A percentile compares a stretch with the other conserved stretches of the same genome.
Evolutionary conservation across 2,797 vertebrate genomes (phyloP).

Genomic region (Sebastolobus altivelis): DNA sequence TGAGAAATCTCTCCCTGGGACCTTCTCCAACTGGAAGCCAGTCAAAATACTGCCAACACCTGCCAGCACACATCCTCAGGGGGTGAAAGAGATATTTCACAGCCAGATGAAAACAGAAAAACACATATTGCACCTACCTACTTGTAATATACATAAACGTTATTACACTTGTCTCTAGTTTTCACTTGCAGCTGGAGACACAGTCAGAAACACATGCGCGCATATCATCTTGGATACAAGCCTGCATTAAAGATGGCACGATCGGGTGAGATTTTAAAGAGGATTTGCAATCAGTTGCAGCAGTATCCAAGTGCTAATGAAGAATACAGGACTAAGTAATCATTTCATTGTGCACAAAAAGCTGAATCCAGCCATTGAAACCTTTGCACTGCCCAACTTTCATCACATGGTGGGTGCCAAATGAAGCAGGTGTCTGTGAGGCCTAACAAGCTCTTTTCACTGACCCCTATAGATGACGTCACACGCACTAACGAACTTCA

Average conservation of each 20-base stretch:
- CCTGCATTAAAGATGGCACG: background rate
- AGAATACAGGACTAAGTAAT: conserved; percentile 37
- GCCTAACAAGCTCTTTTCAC: conserved; percentile 79
- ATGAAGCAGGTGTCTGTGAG: conserved; percentile 80
- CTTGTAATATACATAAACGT: conserved; percentile 38
- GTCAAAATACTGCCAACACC: conserved; percentile 69
- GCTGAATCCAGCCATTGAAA: conserved; percentile 60
- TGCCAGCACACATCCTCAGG: conserved; percentile 48
- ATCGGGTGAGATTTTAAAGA: conserved; percentile 12
- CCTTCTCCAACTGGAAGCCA: conserved; percentile 64
- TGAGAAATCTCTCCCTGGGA: conserved; percentile 56
- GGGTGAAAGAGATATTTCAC: conserved; percentile 56
- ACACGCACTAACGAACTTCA: conserved; percentile 78
- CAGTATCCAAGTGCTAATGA: conserved; percentile 25
- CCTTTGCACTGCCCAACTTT: conserved; percentile 49
- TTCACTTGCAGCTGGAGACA: conserved; percentile 21
- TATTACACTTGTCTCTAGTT: conserved; percentile 8
- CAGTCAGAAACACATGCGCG: background rate
- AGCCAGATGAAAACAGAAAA: conserved; percentile 60
- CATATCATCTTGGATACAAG: conserved; percentile 10
- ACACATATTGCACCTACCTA: conserved; percentile 35
- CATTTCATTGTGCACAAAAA: conserved; percentile 46
- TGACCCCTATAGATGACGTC: conserved; percentile 78
- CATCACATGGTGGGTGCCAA: conserved; percentile 70
- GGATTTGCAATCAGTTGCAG: conserved; percentile 22